Evolutionary conservation across 2,888 invertebrate species (phyloP).

Genomic region (Pyrocoelia pectoralis): DNA sequence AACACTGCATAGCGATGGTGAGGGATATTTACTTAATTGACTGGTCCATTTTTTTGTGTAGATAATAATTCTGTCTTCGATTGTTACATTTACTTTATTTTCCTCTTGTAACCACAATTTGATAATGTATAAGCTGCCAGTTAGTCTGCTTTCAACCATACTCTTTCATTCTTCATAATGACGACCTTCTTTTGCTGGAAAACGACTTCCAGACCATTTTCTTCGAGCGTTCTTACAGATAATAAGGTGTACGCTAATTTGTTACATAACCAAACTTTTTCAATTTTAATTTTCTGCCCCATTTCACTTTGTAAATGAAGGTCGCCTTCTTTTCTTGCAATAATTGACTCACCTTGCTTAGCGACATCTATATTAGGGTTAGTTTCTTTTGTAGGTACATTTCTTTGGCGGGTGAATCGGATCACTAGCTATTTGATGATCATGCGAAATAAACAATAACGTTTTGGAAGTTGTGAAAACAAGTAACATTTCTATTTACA

Average conservation of each 20-base stretch:
- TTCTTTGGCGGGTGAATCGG: too few species aligned
- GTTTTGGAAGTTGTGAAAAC: too few species aligned
- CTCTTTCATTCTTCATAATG: constrained; percentile 11
- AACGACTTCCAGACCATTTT: constrained; percentile 11
- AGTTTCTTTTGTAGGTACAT: constrained; percentile 26
- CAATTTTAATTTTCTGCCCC: constrained; percentile 13
- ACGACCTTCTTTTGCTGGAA: constrained; percentile 16
- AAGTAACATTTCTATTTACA: too few species aligned
- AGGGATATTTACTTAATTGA: constrained; percentile 1
- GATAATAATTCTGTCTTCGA: not conserved
- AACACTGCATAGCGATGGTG: constrained; percentile 19
- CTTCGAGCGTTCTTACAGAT: constrained; percentile 31
- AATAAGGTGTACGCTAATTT: constrained; percentile 25
- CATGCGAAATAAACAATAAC: too few species aligned
- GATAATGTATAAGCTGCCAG: constrained; percentile 8
- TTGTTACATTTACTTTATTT: not conserved
- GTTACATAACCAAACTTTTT: constrained; percentile 31
- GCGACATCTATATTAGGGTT: constrained; percentile 37
- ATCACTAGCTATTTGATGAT: too few species aligned
- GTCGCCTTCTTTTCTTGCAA: constrained; percentile 31
- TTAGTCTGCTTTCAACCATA: not conserved
- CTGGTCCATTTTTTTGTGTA: not conserved
- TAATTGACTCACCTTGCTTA: constrained; percentile 37
- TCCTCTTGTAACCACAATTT: not conserved
- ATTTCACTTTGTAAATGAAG: not conserved